Conservation (phyloP, 2,797 vertebrate species). For the Sciurus carolinensis region DNA sequence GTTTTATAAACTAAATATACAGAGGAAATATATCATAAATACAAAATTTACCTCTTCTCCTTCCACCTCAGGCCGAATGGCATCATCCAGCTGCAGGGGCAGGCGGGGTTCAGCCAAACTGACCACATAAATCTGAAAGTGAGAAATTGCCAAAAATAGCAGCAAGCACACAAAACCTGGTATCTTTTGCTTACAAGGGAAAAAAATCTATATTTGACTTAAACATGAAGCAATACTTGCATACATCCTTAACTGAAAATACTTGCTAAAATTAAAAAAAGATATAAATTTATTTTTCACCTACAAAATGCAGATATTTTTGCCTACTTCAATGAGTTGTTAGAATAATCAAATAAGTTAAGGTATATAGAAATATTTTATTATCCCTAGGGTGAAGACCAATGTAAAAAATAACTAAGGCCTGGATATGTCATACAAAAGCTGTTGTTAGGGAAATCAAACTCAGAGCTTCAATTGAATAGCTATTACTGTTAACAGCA, state of each 20-base stretch:
- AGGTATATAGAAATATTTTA: not conserved
- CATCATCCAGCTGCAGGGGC: constrained; percentile 98
- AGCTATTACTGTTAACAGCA: not conserved
- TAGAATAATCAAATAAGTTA: constrained; percentile 33
- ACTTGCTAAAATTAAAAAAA: constrained; percentile 60
- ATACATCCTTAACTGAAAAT: constrained; percentile 75
- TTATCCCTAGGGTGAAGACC: not conserved
- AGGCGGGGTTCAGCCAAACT: constrained; percentile 97
- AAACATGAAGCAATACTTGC: constrained; percentile 85
- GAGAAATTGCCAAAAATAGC: constrained; percentile 86
- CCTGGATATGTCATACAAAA: constrained; percentile 27
- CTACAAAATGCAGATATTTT: constrained; percentile 16
- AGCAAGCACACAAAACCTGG: constrained; percentile 66
- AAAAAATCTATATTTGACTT: constrained; percentile 68
- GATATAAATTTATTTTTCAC: not conserved
- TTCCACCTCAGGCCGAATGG: constrained; percentile 96
- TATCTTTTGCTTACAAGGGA: constrained; percentile 76
- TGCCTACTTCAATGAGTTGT: not conserved
- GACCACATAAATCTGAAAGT: constrained; percentile 96
- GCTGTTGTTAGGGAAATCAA: constrained; percentile 43
- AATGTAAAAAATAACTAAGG: constrained; percentile 42
- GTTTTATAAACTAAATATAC: constrained; percentile 42
- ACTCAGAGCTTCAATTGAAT: constrained; percentile 30
- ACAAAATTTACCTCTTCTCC: constrained; percentile 95
- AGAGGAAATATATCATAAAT: constrained; percentile 67